Percentiles rank a stretch among this genome's conserved stretches.
Evolutionary conservation across 2,797 vertebrate species (phyloP).

Genomic region (Labroides dimidiatus): DNA sequence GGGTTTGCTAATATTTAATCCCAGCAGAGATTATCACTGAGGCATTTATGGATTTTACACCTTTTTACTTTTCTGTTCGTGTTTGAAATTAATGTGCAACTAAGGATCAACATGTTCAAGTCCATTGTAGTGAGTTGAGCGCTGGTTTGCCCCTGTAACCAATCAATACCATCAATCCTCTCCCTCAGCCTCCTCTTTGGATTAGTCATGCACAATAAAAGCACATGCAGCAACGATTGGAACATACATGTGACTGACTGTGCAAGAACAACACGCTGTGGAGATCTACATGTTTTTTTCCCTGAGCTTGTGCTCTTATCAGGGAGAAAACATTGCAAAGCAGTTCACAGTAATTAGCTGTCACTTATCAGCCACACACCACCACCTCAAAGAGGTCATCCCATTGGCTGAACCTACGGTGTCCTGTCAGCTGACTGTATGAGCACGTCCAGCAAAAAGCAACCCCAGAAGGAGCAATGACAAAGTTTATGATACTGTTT

Average conservation of each 20-base stretch:
- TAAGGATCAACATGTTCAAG: constrained; percentile 27
- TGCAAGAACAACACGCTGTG: constrained; percentile 26
- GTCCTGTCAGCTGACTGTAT: constrained; percentile 60
- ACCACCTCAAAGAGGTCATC: constrained; percentile 48
- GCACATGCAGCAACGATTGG: constrained; percentile 34
- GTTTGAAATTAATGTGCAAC: constrained; percentile 14
- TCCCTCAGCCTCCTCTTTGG: neutral
- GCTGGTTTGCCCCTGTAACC: constrained; percentile 21
- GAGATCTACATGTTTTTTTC: constrained; percentile 12
- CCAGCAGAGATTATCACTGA: neutral
- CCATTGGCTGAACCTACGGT: constrained; percentile 65
- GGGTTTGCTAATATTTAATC: constrained; percentile 9
- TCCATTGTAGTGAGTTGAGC: constrained; percentile 10
- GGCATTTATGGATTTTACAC: constrained; percentile 15
- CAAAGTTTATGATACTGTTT: constrained; percentile 61
- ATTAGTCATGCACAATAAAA: constrained; percentile 57
- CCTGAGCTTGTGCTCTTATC: constrained; percentile 75
- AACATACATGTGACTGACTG: constrained; percentile 55
- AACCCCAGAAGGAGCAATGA: constrained; percentile 20
- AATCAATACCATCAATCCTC: constrained; percentile 16
- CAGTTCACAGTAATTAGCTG: constrained; percentile 58
- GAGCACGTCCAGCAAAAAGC: constrained; percentile 36
- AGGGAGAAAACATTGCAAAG: constrained; percentile 63
- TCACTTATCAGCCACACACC: constrained; percentile 77
- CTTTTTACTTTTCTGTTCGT: constrained; percentile 19